Conservation (phyloP, 2,888 invertebrate genomes). For the Bugula neritina region DNA sequence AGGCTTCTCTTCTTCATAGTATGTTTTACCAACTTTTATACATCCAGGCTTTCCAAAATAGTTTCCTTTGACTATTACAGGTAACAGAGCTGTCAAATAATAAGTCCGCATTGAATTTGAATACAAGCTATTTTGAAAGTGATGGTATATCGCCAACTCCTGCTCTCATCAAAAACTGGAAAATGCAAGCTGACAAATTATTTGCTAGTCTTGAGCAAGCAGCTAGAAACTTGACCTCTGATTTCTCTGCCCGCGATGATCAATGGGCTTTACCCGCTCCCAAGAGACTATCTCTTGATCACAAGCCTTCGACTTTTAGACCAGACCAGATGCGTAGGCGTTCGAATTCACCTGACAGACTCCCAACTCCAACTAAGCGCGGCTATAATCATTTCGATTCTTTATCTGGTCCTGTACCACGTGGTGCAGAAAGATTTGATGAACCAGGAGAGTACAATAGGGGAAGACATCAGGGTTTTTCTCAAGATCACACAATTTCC, state of each 20-base stretch:
- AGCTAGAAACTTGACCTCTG: neutral
- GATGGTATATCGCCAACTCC: slow-evolving; percentile 19
- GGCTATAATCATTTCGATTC: neutral
- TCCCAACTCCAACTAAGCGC: neutral
- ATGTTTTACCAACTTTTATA: too few relatives aligned
- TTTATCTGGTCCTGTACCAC: too few relatives aligned
- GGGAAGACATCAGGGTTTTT: too few relatives aligned
- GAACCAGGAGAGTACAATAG: too few relatives aligned
- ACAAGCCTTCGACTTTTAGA: neutral
- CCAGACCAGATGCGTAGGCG: too few relatives aligned
- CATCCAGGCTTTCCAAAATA: too few relatives aligned
- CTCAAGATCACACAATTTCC: too few relatives aligned
- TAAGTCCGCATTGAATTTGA: neutral
- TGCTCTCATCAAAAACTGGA: neutral
- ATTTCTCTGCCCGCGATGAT: neutral
- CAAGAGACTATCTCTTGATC: neutral
- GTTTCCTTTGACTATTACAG: too few relatives aligned
- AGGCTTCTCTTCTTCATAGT: too few relatives aligned
- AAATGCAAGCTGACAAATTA: neutral
- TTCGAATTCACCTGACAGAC: neutral
- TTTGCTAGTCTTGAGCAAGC: neutral
- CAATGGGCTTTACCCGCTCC: slow-evolving; percentile 8
- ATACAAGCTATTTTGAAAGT: slow-evolving; percentile 22
- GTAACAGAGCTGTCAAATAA: neutral
- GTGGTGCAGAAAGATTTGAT: too few relatives aligned